Evolutionary conservation across 2,888 invertebrate genomes (phyloP), one percentile per base, ranked within the genome.

Genomic region (Sinelater perroti): DNA sequence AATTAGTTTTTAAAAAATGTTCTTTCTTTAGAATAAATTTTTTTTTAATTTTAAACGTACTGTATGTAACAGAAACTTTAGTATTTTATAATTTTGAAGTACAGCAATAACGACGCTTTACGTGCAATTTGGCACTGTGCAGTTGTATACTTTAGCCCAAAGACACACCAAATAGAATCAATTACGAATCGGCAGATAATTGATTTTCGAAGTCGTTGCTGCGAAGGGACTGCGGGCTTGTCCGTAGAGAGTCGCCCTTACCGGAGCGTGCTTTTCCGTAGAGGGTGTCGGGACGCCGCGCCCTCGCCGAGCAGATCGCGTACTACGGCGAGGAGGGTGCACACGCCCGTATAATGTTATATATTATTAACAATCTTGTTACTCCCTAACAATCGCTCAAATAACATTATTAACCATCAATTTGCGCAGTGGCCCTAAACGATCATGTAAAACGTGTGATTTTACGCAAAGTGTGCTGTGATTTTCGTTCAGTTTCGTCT

Each of bases 311-410:
- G 53, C 58, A 64, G 63, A 69, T 54, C 70, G 70, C 67, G 71
- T 68, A 74, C 69, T 68, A 69, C 63, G 59, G 58, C 66, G 58
- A 67, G 63, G 66, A 67, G 70, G 70, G 72, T 71, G 70, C 63
- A 73, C 70, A 72, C 75, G 74, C 75, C 75, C 74, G 72, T 70
- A 68, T 65, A 68, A 69, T 67, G 69, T 68, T 69, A 69, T 74
- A 66, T 69, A 73, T 71, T 71, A 72, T 75, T 73, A 71, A 73
- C 65, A 62, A 67, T 67, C 65, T 64, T 63, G 63, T 69, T 62
- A 64, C 63, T 61, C 61, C 64, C 61, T 63, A 64, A 68, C 67
- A 66, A 67, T 66, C 68, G 67, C 68, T 67, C 67, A 69, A 61
- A 68, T 66, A 58, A 52, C 53, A 49, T 53, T 40, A 59, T 62